These are phyloP conservation scores for Sebastes umbrosus DNA, from an alignment of 2,797 vertebrate genomes.

Conservation along the genomic window DNA sequence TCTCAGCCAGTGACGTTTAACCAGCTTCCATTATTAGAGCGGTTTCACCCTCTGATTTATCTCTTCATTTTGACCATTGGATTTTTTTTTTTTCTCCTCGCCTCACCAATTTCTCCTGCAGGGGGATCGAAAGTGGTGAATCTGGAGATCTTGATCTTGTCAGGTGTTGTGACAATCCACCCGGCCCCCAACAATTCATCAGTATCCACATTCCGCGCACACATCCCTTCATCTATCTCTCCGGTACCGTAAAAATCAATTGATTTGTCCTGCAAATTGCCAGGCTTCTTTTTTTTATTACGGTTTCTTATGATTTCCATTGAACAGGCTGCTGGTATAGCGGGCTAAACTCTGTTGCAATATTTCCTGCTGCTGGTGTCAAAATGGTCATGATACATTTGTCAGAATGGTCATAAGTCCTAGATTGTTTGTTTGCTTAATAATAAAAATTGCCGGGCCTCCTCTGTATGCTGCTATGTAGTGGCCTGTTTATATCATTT, in stretches of 20 bases:
- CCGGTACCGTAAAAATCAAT: slow-evolving; percentile 72
- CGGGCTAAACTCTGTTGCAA: slow-evolving; percentile 10
- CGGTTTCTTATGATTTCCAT: slow-evolving; percentile 50
- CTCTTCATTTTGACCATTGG: slow-evolving; percentile 70
- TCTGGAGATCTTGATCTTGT: slow-evolving; percentile 69
- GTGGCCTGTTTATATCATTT: background rate
- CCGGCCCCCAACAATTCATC: slow-evolving; percentile 64
- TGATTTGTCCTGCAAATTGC: slow-evolving; percentile 67
- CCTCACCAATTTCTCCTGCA: slow-evolving; percentile 63
- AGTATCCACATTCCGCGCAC: slow-evolving; percentile 66
- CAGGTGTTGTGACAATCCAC: slow-evolving; percentile 74
- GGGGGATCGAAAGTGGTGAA: slow-evolving; percentile 69
- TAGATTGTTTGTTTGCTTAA: background rate
- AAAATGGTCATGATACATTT: background rate
- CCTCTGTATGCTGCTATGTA: background rate
- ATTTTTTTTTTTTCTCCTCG: slow-evolving; percentile 2
- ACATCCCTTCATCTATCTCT: slow-evolving; percentile 71
- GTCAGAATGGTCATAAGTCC: background rate
- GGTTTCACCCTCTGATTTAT: slow-evolving; percentile 78
- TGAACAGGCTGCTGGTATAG: slow-evolving; percentile 12
- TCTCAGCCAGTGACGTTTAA: slow-evolving; percentile 71
- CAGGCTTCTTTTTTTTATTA: slow-evolving; percentile 15
- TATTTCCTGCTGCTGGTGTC: background rate
- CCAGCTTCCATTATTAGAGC: slow-evolving; percentile 75
- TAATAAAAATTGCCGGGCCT: background rate